Conservation (phyloP, 2,113 vertebrate genomes). For the Tragelaphus scriptus region DNA sequence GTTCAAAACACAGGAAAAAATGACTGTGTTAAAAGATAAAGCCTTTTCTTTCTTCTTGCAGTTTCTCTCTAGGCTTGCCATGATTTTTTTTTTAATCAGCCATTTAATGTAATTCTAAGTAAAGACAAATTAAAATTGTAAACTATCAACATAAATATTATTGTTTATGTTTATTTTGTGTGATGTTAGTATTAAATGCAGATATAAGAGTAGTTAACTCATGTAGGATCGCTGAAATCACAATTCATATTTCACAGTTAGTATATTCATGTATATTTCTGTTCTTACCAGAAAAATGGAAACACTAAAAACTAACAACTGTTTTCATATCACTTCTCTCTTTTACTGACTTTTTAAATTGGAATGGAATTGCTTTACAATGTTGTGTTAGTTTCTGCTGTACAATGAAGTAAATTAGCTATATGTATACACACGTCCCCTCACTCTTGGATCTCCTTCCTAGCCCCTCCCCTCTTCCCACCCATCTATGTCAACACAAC, state of each 20-base stretch:
- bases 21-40: background rate
- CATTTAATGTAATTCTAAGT: background rate
- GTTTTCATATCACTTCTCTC: background rate
- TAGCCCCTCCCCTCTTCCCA: background rate
- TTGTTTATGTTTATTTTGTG: background rate
- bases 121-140: background rate
- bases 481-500: background rate
- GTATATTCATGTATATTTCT: background rate
- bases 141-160: background rate
- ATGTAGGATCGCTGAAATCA: background rate
- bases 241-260: slow-evolving; percentile 17
- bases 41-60: background rate
- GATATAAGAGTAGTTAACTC: background rate
- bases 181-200: background rate
- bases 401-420: background rate
- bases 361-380: background rate
- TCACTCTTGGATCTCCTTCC: background rate
- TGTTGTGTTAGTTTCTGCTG: background rate
- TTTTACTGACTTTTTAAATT: background rate
- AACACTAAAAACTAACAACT: background rate
- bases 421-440: background rate
- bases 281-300: background rate
- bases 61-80: background rate
- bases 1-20: background rate
- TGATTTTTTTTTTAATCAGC: background rate